Base-by-base conservation (phyloP, 2,113 vertebrate species). In the Scalopus aquaticus region DNA sequence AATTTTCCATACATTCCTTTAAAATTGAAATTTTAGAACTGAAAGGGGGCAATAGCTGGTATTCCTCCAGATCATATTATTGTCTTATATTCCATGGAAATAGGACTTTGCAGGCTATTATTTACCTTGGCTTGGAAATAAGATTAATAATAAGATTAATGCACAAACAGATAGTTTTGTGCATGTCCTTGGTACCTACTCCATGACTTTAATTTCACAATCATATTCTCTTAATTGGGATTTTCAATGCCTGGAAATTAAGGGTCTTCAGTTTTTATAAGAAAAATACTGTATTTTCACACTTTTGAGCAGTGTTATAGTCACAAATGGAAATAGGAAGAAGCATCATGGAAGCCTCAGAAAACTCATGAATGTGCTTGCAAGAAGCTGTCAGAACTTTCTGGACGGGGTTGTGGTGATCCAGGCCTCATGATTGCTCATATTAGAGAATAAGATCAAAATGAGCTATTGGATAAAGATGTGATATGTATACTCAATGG, bases 21-120 rank as follows among this genome's bases (percentile, higher is more conserved):
- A 90, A 94, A 58, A 80, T 69, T 58, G n/a, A 72, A 46, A 69
- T 95, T 95, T 90, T 87, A 30, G 70, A 91, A 54, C 28, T 39
- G n/a, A 37, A 87, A 79, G 46, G 83, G 56, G 51, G 12, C 16
- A 78, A 13, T 15, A n/a, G 39, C 60, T 90, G 35, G 67, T 42
- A 37, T 67, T 90, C 70, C 85, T 79, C 32, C 26, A 72, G 58
- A 82, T 22, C n/a, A 30, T 39, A 42, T 42, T 26, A 24, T 92
- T 93, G 11, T 77, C 17, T 83, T 77, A 22, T 49, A 17, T 84
- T 90, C 32, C 20, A 87, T 87, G n/a, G 44, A 39, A 93, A 12
- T 58, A 46, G 64, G 65, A 51, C 5, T 79, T 91, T 92, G 28
- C 12, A 80, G 51, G 15, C 85, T 70, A 9, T 69, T 42, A 20